phyloP scores from a whole-genome alignment of 2,888 invertebrate species.

The Cheilosia urbana region DNA sequence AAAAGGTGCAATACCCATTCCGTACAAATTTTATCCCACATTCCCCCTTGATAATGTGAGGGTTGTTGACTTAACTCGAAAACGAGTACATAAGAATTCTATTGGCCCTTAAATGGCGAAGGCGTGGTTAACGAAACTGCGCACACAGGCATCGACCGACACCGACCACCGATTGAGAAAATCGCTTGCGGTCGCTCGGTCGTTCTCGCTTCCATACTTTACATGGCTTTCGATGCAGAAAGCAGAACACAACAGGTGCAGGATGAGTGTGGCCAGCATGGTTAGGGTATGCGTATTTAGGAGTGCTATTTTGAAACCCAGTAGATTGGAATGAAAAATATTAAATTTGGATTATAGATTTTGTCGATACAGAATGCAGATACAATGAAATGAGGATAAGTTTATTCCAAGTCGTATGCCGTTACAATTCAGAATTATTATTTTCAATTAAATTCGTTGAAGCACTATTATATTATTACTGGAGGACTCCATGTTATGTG shows the following conservation, averaged over 20 bases:
- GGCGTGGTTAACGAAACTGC: conserved; percentile 22
- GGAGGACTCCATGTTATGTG: no score
- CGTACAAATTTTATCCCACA: neutral
- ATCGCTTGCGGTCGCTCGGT: neutral
- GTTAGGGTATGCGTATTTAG: no score
- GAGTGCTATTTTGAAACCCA: no score
- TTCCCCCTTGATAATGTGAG: neutral
- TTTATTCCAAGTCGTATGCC: no score
- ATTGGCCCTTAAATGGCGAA: neutral
- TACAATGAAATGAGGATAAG: no score
- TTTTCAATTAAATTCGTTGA: no score
- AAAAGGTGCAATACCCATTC: neutral
- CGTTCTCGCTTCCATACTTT: conserved; percentile 11
- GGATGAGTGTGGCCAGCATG: neutral
- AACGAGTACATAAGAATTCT: neutral
- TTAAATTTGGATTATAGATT: no score
- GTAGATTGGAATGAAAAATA: no score
- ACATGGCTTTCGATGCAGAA: neutral
- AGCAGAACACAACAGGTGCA: conserved; percentile 45
- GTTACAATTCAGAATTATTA: no score
- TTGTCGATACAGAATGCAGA: no score
- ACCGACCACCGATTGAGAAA: neutral
- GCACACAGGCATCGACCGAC: conserved; percentile 1
- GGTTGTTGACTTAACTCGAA: neutral
- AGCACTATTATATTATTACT: no score